These are phyloP conservation scores for Odontesthes bonariensis DNA, from an alignment of 2,113 vertebrate species.

Conservation along the genomic window DNA sequence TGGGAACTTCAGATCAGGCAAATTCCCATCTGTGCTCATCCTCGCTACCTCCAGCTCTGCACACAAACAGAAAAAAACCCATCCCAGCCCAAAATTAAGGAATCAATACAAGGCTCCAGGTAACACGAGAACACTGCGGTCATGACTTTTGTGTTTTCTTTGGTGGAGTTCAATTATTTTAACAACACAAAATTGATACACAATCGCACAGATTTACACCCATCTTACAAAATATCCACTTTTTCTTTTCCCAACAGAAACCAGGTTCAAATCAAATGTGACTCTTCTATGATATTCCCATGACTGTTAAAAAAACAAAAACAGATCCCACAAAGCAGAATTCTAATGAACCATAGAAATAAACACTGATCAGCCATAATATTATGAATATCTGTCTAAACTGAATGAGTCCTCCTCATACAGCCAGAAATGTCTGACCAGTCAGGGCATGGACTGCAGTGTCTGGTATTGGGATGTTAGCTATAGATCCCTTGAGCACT, in stretches of 20 bases:
- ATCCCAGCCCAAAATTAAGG: not conserved
- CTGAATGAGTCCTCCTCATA: too few relatives aligned
- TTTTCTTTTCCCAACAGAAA: not conserved
- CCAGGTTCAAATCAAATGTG: not conserved
- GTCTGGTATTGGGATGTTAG: too few relatives aligned
- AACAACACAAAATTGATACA: too few relatives aligned
- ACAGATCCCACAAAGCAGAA: not conserved
- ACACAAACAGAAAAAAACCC: conserved; percentile 18
- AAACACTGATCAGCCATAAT: not conserved
- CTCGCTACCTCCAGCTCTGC: conserved; percentile 96
- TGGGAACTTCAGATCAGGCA: conserved; percentile 96
- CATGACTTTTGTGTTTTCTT: not conserved
- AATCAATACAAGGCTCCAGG: not conserved
- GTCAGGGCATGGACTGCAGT: too few relatives aligned
- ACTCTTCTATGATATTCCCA: not conserved
- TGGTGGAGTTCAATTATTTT: not conserved
- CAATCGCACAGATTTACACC: not conserved
- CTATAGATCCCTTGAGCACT: not conserved
- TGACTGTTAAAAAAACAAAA: not conserved
- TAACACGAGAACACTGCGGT: not conserved
- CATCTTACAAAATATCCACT: not conserved
- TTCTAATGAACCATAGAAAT: too few relatives aligned
- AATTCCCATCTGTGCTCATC: conserved; percentile 95
- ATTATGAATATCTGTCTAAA: too few relatives aligned
- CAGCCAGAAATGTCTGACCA: too few relatives aligned